Evolutionary conservation across 2,797 vertebrate species (phyloP).

Genomic region (Syngnathus rostellatus): DNA sequence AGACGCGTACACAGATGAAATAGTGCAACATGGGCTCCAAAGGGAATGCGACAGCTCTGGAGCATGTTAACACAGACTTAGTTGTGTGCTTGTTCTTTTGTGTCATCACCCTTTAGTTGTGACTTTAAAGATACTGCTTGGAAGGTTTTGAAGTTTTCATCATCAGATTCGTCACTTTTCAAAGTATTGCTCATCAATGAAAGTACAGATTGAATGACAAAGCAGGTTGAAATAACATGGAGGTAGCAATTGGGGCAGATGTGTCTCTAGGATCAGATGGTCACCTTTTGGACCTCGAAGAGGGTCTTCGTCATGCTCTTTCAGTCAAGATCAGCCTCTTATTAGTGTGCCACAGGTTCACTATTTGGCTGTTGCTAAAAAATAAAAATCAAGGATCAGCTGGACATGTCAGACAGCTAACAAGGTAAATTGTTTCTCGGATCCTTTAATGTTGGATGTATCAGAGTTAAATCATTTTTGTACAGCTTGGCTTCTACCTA

Average conservation of each 20-base stretch:
- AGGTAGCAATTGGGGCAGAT: conserved; percentile 42
- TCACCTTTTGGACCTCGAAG: conserved; percentile 38
- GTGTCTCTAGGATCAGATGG: conserved; percentile 31
- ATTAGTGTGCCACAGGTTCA: background rate
- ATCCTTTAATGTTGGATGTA: background rate
- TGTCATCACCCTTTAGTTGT: conserved; percentile 27
- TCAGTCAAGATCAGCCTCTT: conserved; percentile 20
- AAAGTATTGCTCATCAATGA: conserved; percentile 18
- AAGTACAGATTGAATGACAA: conserved; percentile 16
- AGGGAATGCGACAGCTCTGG: conserved; percentile 51
- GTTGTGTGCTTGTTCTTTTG: conserved; percentile 53
- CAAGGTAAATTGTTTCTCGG: background rate
- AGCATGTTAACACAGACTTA: conserved; percentile 44
- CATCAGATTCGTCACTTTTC: conserved; percentile 22
- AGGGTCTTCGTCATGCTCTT: conserved; percentile 43
- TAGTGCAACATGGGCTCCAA: conserved; percentile 51
- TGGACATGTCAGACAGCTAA: background rate
- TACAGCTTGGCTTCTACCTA: background rate
- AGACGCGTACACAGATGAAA: conserved; percentile 47
- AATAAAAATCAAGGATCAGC: no score
- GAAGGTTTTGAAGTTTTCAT: conserved; percentile 25
- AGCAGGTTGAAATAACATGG: conserved; percentile 27
- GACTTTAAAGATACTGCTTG: conserved; percentile 31
- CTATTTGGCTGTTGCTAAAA: background rate
- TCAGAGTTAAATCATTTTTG: no score